A percentile compares a stretch with the other conserved stretches of the same genome.
Evolutionary conservation across 2,113 vertebrate genomes (phyloP).

Genomic region (Cyphomyrus plagiostoma): DNA sequence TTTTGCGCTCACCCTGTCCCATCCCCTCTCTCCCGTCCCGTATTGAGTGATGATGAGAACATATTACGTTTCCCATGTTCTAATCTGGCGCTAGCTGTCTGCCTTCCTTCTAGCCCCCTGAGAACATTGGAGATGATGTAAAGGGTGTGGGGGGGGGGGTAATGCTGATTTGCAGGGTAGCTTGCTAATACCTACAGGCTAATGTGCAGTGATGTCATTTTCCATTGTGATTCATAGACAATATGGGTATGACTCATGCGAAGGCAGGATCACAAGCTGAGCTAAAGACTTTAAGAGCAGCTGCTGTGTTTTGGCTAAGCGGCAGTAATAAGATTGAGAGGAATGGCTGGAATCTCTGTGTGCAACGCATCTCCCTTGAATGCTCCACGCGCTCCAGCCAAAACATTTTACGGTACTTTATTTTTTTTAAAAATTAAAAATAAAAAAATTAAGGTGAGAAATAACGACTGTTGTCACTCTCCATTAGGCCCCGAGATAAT

Average conservation of each 20-base stretch:
- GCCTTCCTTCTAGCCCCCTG: background rate
- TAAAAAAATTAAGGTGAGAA: background rate
- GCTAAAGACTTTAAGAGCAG: conserved; percentile 58
- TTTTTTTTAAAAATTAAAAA: background rate
- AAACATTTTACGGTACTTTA: background rate
- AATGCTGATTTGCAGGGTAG: conserved; percentile 52
- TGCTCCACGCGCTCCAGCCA: background rate
- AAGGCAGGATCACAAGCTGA: conserved; percentile 32
- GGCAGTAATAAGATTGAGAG: background rate
- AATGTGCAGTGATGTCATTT: conserved; percentile 56
- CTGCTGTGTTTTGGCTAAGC: conserved; percentile 58
- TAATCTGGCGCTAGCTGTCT: background rate
- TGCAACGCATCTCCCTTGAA: background rate
- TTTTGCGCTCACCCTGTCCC: conserved; percentile 24
- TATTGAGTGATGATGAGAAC: conserved; percentile 11
- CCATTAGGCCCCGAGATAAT: background rate
- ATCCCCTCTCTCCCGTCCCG: conserved; percentile 23
- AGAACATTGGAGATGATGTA: conserved; percentile 3
- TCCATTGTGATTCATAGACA: conserved; percentile 53
- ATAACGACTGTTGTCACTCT: background rate
- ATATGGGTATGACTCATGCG: conserved; percentile 59
- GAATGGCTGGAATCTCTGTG: conserved; percentile 9
- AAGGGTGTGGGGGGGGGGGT: background rate
- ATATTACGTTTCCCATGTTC: background rate
- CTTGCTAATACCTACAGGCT: conserved; percentile 51